Evolutionary conservation across 2,113 vertebrate species (phyloP).

Genomic region (Carlito syrichta): DNA sequence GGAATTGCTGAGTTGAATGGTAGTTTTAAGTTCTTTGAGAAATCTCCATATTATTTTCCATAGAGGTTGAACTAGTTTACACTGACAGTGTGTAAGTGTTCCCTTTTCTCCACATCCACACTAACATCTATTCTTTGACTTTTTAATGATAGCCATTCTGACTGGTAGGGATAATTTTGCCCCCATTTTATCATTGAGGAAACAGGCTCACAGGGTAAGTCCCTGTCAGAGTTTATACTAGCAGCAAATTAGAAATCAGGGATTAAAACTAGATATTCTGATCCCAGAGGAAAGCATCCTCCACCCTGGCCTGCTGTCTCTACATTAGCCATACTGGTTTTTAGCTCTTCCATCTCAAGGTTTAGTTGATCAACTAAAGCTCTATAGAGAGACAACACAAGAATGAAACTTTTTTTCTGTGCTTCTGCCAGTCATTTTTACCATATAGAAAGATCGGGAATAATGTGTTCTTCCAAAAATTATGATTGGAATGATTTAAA

Average conservation of each 20-base stretch:
- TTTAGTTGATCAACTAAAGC: not conserved
- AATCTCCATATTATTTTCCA: no score
- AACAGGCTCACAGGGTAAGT: not conserved
- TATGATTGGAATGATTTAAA: constrained; percentile 39
- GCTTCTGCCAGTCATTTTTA: not conserved
- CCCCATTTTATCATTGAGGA: not conserved
- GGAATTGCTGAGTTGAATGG: no score
- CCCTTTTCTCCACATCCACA: no score
- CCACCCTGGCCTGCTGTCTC: not conserved
- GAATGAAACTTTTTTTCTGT: not conserved
- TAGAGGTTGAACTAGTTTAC: no score
- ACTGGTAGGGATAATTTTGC: not conserved
- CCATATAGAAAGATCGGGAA: not conserved
- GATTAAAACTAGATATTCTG: not conserved
- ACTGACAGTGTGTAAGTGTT: no score
- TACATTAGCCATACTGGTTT: not conserved
- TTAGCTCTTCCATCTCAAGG: not conserved
- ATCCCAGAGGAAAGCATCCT: not conserved
- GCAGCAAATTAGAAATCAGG: not conserved
- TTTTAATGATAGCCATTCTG: no score
- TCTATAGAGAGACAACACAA: not conserved
- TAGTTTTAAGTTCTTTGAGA: no score
- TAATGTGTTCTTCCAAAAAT: constrained; percentile 44
- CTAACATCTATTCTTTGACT: no score
- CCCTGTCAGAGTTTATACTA: not conserved